A percentile compares a stretch with the other conserved stretches of the same genome.
Evolutionary conservation across 2,113 vertebrate species (phyloP).

Genomic region (Eolophus roseicapilla): DNA sequence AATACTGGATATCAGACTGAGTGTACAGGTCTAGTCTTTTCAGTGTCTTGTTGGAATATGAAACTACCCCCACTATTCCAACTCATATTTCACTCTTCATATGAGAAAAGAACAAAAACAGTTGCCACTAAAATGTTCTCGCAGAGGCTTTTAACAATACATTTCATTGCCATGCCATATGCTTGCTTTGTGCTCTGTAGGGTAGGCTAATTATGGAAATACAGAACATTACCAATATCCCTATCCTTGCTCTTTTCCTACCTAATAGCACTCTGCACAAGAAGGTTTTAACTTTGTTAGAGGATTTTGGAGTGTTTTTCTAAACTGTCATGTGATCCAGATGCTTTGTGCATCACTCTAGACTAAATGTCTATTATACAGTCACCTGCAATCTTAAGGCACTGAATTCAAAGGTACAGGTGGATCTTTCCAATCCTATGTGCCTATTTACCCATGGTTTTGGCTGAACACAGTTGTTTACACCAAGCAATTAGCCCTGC

Average conservation of each 20-base stretch:
- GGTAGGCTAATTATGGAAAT: background rate
- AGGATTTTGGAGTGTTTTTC: background rate
- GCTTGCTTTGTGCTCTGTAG: background rate
- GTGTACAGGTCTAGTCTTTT: background rate
- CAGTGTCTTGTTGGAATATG: background rate
- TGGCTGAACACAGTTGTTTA: background rate
- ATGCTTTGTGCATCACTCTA: background rate
- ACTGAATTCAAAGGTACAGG: background rate
- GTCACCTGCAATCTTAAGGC: background rate
- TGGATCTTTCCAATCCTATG: background rate
- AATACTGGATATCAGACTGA: background rate
- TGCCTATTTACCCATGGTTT: background rate
- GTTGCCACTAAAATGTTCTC: background rate
- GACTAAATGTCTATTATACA: background rate
- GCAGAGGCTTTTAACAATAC: background rate
- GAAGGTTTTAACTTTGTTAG: background rate
- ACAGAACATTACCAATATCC: background rate
- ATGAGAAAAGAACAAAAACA: background rate
- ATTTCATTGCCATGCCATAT: background rate
- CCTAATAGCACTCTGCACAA: background rate
- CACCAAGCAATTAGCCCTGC: background rate
- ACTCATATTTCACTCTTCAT: background rate
- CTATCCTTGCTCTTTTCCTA: background rate
- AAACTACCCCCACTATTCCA: background rate
- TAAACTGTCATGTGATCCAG: accelerated